These are phyloP conservation scores for Tetramorium bicarinatum DNA, from an alignment of 2,888 invertebrate genomes.

Conservation along the genomic window DNA sequence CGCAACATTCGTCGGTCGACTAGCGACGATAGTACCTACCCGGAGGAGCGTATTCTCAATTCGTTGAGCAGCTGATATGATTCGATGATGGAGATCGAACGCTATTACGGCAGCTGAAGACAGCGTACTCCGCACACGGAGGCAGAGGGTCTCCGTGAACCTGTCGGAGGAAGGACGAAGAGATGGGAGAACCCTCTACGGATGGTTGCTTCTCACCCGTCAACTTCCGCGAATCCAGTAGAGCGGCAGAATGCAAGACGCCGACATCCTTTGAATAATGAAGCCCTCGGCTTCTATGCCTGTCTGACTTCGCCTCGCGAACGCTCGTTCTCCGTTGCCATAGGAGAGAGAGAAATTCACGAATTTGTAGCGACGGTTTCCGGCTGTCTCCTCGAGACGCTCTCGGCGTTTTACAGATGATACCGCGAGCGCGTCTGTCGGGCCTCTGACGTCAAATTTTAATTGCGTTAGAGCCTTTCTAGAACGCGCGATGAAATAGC, in stretches of 20 bases:
- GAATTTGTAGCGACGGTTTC: conserved; percentile 78
- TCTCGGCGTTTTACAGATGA: conserved; percentile 51
- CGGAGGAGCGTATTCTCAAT: conserved; percentile 35
- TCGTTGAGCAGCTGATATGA: conserved; percentile 46
- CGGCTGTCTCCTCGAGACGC: conserved; percentile 52
- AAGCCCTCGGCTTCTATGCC: conserved; percentile 81
- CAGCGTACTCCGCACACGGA: conserved; percentile 32
- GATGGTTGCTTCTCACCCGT: conserved; percentile 81
- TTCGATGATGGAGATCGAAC: conserved; percentile 61
- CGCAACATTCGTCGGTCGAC: conserved; percentile 11
- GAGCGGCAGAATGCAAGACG: conserved; percentile 83
- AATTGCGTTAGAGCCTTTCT: conserved; percentile 69
- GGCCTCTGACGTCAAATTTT: conserved; percentile 69
- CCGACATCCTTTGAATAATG: conserved; percentile 85
- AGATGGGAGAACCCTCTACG: conserved; percentile 69
- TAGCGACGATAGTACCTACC: conserved; percentile 11
- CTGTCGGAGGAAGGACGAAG: conserved; percentile 54
- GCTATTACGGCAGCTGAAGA: conserved; percentile 55
- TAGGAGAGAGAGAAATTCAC: conserved; percentile 71
- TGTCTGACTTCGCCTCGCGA: conserved; percentile 78
- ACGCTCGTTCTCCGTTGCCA: conserved; percentile 66
- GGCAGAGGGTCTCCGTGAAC: conserved; percentile 51
- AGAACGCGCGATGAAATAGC: conserved; percentile 49
- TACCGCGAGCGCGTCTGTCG: conserved; percentile 59
- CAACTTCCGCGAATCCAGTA: conserved; percentile 82